These are phyloP conservation scores for Xylota segnis DNA, from an alignment of 2,888 invertebrate species.

Conservation along the genomic window DNA sequence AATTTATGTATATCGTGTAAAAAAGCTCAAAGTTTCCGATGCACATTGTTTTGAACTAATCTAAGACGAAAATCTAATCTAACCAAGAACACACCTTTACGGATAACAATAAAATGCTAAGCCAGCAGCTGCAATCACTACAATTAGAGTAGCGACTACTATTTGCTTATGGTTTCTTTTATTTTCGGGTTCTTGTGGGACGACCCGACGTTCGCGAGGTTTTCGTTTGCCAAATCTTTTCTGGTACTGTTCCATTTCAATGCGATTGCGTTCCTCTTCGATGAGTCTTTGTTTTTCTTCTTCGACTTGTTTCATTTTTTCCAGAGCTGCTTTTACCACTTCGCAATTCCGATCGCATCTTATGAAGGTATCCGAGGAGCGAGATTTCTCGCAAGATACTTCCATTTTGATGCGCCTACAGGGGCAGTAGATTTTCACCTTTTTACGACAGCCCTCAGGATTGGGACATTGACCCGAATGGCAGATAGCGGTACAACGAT, in stretches of 20 bases:
- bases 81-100: constrained; percentile 58
- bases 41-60: constrained; percentile 18
- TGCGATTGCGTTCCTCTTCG: constrained; percentile 89
- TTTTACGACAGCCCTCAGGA: constrained; percentile 90
- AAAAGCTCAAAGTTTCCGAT: constrained; percentile 43
- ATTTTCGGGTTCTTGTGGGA: constrained; percentile 72
- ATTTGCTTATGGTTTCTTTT: constrained; percentile 78
- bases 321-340: constrained; percentile 86
- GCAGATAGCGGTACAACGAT: constrained; percentile 91
- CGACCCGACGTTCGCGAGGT: constrained; percentile 84
- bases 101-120: constrained; percentile 81
- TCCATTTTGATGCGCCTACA: constrained; percentile 92
- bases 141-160: constrained; percentile 76
- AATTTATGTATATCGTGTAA: constrained; percentile 12
- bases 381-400: constrained; percentile 88
- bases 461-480: constrained; percentile 90
- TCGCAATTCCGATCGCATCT: constrained; percentile 88
- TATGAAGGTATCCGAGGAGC: constrained; percentile 83
- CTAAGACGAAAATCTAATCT: background rate
- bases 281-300: constrained; percentile 85
- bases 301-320: constrained; percentile 85
- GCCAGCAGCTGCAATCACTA: constrained; percentile 78
- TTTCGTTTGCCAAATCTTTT: constrained; percentile 91
- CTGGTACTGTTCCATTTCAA: constrained; percentile 91
- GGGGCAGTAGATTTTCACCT: constrained; percentile 90